phyloP scores from a whole-genome alignment of 2,113 vertebrate genomes.

The Sciurus niger region DNA sequence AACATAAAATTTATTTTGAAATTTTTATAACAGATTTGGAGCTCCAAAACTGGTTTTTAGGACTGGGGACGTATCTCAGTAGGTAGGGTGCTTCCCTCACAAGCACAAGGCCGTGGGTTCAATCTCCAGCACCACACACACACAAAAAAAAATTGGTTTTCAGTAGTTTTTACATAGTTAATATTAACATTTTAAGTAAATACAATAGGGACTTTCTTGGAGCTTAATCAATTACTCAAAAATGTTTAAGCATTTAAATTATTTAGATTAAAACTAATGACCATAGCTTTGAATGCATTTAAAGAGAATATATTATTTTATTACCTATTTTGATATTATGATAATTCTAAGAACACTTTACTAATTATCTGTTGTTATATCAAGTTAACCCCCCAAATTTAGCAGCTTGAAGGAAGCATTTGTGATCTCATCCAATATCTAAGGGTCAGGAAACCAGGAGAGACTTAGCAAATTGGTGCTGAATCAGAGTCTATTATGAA shows the following conservation, averaged over 20 bases:
- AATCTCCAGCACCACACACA: too few relatives aligned
- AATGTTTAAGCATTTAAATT: neutral
- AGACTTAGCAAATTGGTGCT: neutral
- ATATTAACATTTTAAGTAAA: neutral
- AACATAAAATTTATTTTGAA: slow-evolving; percentile 59
- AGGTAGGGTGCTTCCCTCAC: too few relatives aligned
- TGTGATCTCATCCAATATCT: neutral
- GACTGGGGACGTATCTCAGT: too few relatives aligned
- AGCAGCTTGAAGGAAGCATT: slow-evolving; percentile 5
- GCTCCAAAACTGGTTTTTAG: neutral
- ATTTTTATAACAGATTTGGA: slow-evolving; percentile 72
- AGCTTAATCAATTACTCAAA: neutral
- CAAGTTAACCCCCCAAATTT: neutral
- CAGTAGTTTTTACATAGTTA: slow-evolving; percentile 59
- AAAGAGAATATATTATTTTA: slow-evolving; percentile 86
- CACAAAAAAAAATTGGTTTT: neutral
- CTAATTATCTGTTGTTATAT: slow-evolving; percentile 7
- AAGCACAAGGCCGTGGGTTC: too few relatives aligned
- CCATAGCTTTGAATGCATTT: slow-evolving; percentile 91
- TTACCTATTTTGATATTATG: neutral
- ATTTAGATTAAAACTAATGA: slow-evolving; percentile 87
- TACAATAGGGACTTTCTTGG: neutral
- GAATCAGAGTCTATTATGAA: neutral
- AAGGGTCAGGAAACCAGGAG: neutral
- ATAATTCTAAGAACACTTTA: neutral